Base-by-base conservation (phyloP, 2,113 vertebrate genomes). In the Lontra canadensis region DNA sequence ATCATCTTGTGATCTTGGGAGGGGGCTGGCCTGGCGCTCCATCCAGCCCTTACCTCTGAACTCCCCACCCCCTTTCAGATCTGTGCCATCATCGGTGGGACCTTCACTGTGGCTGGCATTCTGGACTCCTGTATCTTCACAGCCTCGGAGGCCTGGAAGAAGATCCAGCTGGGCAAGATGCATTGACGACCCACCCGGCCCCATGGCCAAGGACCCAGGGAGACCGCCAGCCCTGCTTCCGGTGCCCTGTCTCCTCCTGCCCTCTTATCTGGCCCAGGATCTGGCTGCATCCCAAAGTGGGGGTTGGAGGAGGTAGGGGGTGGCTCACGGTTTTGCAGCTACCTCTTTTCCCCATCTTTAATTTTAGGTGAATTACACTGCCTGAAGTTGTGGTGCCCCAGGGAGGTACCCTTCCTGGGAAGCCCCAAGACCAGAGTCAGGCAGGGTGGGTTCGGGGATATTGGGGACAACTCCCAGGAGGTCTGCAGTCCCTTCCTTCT, bases 91-190 rank as follows among this genome's bases (percentile, higher is more conserved):
- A 99, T 99, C 21, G 99, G 99, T 1, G 99, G 99, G 97, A 99
- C 99, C 1, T 99, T 99, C 98, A 99, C 99, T 2, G 99, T 99
- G 0, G 99, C 99, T 1, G 99, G 99, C 94, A 99, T 99, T 97
- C 99, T 99, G 0, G 99, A 99, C 98, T 99, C 99, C 42, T 99
- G 99, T 97, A 99, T 99, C 98, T 99, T 99, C 97, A 99, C 99
- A 3, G 99, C 99, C 67, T 99, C 99, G 0, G 99, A 99, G 97
- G 99, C 99, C 97, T 99, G 99, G 99, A 99, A 99, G 99, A 99
- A 99, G 99, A 99, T 99, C 98, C 99, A 99, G 97, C 99, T 99
- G 42, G 99, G 99, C 65, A 99, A 99, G 98, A 99, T 99, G 99
- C 99, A 99, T 57, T 99, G 99, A 97, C 13, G 21, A 87, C 97